Percentiles rank a stretch among this genome's conserved stretches.
phyloP scores from a whole-genome alignment of 2,797 vertebrate species.

The Silurus lanzhouensis region DNA sequence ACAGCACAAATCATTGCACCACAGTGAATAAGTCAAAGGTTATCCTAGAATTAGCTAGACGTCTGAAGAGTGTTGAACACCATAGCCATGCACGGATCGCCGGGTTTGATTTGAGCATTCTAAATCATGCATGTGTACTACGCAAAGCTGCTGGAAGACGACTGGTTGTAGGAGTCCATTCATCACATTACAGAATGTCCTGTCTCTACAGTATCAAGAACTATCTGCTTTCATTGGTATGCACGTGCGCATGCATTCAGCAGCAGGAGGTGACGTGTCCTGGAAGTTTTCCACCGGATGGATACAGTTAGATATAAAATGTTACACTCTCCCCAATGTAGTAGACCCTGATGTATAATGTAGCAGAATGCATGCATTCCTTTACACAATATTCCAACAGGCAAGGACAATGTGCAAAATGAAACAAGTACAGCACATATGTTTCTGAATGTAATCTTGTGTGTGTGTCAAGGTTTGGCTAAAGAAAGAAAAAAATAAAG shows the following conservation, averaged over 20 bases:
- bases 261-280: conserved; percentile 1
- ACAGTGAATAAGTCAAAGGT: conserved; percentile 31
- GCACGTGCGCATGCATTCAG: not conserved
- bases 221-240: conserved; percentile 18
- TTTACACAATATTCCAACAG: conserved; percentile 16
- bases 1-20: conserved; percentile 19
- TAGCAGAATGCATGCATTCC: conserved; percentile 41
- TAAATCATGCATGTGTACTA: conserved; percentile 43
- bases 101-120: conserved; percentile 37
- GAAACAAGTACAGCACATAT: conserved; percentile 12
- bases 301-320: conserved; percentile 28
- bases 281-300: conserved; percentile 23
- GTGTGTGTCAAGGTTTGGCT: conserved; percentile 10
- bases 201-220: conserved; percentile 28
- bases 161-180: conserved; percentile 16
- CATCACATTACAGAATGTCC: conserved; percentile 42
- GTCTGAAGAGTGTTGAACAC: conserved; percentile 25
- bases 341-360: conserved; percentile 12
- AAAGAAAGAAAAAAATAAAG: not conserved
- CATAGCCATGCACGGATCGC: conserved; percentile 39
- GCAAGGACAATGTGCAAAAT: conserved; percentile 29
- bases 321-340: conserved; percentile 27
- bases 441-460: conserved; percentile 28
- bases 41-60: conserved; percentile 19
- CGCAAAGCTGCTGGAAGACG: conserved; percentile 24